phyloP scores from a whole-genome alignment of 2,113 vertebrate genomes.

The Oncorhynchus kisutch region DNA sequence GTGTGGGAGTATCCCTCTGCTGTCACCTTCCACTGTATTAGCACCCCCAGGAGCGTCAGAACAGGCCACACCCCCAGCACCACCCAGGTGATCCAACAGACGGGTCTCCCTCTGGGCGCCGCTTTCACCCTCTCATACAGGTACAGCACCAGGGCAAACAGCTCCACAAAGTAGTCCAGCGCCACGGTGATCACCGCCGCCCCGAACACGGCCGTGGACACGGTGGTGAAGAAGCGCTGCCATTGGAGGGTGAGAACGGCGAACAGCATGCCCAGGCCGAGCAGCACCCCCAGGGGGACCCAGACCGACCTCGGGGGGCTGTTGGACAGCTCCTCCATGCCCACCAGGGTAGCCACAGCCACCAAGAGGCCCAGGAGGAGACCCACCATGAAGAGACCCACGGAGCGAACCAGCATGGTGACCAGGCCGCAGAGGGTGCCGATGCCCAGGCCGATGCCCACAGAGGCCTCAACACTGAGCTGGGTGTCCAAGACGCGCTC shows the following conservation, averaged over 20 bases:
- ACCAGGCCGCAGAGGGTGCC: constrained; percentile 95
- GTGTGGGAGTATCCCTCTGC: constrained; percentile 95
- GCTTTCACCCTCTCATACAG: constrained; percentile 89
- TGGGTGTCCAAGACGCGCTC: constrained; percentile 96
- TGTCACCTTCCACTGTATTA: constrained; percentile 95
- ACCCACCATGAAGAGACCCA: constrained; percentile 97
- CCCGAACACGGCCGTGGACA: constrained; percentile 90
- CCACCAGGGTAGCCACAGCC: constrained; percentile 84
- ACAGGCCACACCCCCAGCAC: constrained; percentile 92
- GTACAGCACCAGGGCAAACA: constrained; percentile 88
- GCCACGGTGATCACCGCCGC: constrained; percentile 92
- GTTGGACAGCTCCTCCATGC: constrained; percentile 86
- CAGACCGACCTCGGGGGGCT: constrained; percentile 91
- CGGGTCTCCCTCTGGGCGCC: constrained; percentile 70
- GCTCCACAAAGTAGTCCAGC: constrained; percentile 93
- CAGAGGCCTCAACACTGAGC: constrained; percentile 91
- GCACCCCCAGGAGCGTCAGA: constrained; percentile 86
- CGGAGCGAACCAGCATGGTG: constrained; percentile 97
- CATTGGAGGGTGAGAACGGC: constrained; percentile 96
- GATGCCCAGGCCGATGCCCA: constrained; percentile 92
- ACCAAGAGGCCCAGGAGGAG: constrained; percentile 92
- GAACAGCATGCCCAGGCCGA: constrained; percentile 93
- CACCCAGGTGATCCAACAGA: constrained; percentile 98
- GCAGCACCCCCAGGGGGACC: constrained; percentile 90
- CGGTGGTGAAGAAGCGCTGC: constrained; percentile 92